phyloP scores from a whole-genome alignment of 2,113 vertebrate species.

The Eira barbara region DNA sequence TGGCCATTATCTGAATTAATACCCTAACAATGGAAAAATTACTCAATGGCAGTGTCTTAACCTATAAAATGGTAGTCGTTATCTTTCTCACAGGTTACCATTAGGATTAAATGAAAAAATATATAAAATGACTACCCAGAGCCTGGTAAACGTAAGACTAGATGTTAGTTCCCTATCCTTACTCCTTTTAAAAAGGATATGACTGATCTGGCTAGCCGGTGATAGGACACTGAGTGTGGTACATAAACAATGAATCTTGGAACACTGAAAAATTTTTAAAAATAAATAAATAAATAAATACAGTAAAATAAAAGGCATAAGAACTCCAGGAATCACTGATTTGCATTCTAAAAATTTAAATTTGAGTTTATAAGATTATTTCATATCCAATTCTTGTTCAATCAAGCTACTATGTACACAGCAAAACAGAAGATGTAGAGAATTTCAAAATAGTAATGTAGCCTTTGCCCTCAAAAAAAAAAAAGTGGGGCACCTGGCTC shows the following conservation, averaged over 20 bases:
- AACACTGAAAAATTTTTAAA: no score
- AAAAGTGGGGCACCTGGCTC: no score
- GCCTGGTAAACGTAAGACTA: not conserved
- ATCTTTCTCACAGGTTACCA: not conserved
- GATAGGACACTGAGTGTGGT: not conserved
- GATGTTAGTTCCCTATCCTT: not conserved
- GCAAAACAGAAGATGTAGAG: not conserved
- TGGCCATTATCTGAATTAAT: not conserved
- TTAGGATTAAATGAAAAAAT: not conserved
- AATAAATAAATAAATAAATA: no score
- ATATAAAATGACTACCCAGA: not conserved
- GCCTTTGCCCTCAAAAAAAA: not conserved
- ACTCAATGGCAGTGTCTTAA: not conserved
- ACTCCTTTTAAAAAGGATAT: not conserved
- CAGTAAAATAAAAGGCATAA: not conserved
- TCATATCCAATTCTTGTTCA: not conserved
- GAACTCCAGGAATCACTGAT: not conserved
- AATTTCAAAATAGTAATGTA: not conserved
- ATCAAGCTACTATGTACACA: not conserved
- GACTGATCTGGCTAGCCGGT: not conserved
- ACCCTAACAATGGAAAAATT: not conserved
- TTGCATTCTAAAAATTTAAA: not conserved
- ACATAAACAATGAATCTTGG: no score
- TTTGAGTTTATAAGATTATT: not conserved
- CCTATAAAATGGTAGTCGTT: not conserved